Evolutionary conservation across 2,113 vertebrate species (phyloP).

Genomic region (Danionella cerebrum): DNA sequence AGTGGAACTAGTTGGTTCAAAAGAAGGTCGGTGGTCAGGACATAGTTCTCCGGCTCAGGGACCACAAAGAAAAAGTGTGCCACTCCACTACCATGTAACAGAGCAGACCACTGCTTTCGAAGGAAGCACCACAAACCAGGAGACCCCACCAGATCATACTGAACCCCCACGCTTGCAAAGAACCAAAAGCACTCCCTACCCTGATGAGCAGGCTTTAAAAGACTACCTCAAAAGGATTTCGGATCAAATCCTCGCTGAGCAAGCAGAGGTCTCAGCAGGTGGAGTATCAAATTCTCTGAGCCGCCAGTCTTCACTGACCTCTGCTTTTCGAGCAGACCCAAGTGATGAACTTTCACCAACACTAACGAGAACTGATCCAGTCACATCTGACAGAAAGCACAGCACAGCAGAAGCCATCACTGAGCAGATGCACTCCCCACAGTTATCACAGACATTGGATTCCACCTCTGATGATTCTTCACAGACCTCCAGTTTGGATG

Average conservation of each 20-base stretch:
- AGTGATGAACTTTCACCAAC: constrained; percentile 11
- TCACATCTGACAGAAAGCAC: not conserved
- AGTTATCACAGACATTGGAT: not conserved
- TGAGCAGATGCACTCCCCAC: not conserved
- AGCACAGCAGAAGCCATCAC: not conserved
- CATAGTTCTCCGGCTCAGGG: not conserved
- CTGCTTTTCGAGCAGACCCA: not conserved
- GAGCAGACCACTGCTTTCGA: not conserved
- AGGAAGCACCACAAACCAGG: constrained; percentile 5
- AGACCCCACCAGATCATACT: constrained; percentile 8
- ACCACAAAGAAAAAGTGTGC: not conserved
- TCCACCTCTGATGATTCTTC: constrained; percentile 14
- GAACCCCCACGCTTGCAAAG: not conserved
- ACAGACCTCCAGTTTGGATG: constrained; percentile 12
- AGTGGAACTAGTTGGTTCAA: constrained; percentile 70
- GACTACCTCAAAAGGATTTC: constrained; percentile 63
- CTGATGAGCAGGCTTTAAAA: constrained; percentile 65
- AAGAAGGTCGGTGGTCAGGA: constrained; percentile 41
- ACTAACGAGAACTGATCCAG: not conserved
- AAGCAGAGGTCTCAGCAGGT: constrained; percentile 35
- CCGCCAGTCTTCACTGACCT: constrained; percentile 54
- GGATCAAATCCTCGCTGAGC: constrained; percentile 56
- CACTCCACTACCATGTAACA: not conserved
- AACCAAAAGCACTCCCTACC: constrained; percentile 40
- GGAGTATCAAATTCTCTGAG: constrained; percentile 55